Conservation (phyloP, 2,797 vertebrate species). For the Anguilla obscura region DNA sequence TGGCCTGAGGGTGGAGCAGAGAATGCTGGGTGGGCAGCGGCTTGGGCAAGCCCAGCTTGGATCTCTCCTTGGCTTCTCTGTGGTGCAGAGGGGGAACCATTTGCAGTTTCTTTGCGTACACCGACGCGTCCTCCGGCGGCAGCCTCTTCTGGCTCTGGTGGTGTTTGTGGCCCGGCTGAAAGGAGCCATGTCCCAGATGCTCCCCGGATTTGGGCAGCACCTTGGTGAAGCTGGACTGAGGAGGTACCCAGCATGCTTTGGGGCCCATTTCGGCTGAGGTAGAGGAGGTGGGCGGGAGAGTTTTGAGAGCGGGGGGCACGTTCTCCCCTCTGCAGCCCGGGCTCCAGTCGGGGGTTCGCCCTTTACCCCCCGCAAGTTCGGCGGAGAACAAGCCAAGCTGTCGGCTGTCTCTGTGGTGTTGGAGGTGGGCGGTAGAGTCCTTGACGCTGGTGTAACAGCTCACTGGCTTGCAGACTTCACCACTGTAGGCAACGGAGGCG, state of each 20-base stretch:
- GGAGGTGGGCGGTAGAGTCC: conserved; percentile 41
- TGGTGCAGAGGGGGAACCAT: conserved; percentile 60
- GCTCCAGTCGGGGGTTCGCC: conserved; percentile 61
- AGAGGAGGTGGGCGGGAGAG: conserved; percentile 32
- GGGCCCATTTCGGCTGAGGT: conserved; percentile 39
- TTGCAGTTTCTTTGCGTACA: conserved; percentile 62
- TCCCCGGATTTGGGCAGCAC: conserved; percentile 66
- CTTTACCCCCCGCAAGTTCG: conserved; percentile 42
- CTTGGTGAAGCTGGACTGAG: conserved; percentile 68
- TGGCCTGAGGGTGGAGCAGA: conserved; percentile 51
- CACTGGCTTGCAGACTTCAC: conserved; percentile 52
- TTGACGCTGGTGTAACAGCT: conserved; percentile 51
- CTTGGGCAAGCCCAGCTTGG: conserved; percentile 54
- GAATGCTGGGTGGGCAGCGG: conserved; percentile 58
- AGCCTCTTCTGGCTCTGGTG: conserved; percentile 49
- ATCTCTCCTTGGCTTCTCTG: conserved; percentile 65
- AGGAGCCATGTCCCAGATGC: conserved; percentile 60
- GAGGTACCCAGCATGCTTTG: conserved; percentile 70
- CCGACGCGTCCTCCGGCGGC: conserved; percentile 52
- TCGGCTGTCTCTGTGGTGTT: conserved; percentile 50
- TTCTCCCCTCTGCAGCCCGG: conserved; percentile 42
- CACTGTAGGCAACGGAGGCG: conserved; percentile 36
- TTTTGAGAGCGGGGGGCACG: conserved; percentile 46
- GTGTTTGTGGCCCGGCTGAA: conserved; percentile 54
- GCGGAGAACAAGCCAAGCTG: conserved; percentile 36